Evolutionary conservation across 2,797 vertebrate genomes (phyloP).

Genomic region (Pantherophis vulpinus): DNA sequence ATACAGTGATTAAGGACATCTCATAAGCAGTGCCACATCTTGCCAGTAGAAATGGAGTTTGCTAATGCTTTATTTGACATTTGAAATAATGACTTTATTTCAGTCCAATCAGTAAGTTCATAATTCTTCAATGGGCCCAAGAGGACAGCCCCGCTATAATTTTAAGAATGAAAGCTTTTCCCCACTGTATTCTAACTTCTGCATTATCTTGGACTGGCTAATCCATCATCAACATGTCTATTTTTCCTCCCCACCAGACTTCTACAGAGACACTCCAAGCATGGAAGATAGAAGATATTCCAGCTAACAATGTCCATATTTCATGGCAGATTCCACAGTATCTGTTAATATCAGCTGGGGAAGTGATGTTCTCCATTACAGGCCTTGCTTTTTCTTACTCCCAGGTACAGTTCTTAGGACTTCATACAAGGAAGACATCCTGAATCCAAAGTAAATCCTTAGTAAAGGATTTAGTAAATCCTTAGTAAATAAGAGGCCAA

Average conservation of each 20-base stretch:
- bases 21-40: conserved; percentile 39
- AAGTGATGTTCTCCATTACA: conserved; percentile 97
- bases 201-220: background rate
- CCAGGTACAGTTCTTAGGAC: conserved; percentile 73
- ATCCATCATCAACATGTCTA: conserved; percentile 29
- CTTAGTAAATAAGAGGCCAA: background rate
- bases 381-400: conserved; percentile 97
- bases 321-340: conserved; percentile 95
- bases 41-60: conserved; percentile 37
- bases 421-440: conserved; percentile 5
- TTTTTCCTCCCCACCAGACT: conserved; percentile 63
- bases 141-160: conserved; percentile 2
- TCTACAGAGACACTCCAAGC: conserved; percentile 32
- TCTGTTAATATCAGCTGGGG: conserved; percentile 83
- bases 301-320: conserved; percentile 83
- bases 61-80: conserved; percentile 15
- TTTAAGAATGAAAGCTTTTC: conserved; percentile 16
- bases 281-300: conserved; percentile 79
- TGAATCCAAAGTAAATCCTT: background rate
- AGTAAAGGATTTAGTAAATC: too few species aligned
- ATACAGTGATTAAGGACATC: conserved; percentile 46
- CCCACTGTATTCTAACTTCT: background rate
- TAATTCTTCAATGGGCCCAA: background rate
- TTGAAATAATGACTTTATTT: conserved; percentile 36
- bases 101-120: background rate